Base-by-base conservation (phyloP, 2,888 invertebrate species). In the Leucophora obtusa region DNA sequence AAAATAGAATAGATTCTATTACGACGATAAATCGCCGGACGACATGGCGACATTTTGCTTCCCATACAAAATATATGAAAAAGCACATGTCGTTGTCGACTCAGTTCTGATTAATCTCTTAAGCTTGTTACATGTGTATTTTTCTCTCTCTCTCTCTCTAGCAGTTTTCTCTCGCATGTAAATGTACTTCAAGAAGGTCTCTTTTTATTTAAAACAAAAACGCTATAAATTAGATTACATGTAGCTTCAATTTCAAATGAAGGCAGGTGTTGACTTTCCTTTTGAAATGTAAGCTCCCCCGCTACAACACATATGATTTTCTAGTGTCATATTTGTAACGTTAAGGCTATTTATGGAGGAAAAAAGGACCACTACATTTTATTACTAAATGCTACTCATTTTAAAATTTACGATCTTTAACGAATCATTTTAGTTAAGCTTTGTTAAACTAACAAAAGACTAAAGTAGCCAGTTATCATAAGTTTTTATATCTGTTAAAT, bases 351-450 rank as follows among this genome's bases (percentile, higher is more conserved):
- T 47, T n/a, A 14, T 3, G 14, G 2, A 2, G n/a, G n/a, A 14
- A 38, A 38, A 47, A 47, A 47, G 43, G 43, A 47, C 43, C 4
- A 47, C 43, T n/a, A 47, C 43, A 47, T 47, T 47, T 47, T 47
- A 47, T 53, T 47, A 68, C 43, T 28, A 43, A 66, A 60, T 43
- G 53, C 60, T 14, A 56, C n/a, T 56, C 10, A 60, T n/a, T 84
- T 84, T 84, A 83, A 84, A 84, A 88, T 87, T 87, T 88, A 88
- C 87, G 87, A 85, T 85, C 86, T 88, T 82, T 85, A 86, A 85
- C 88, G 87, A 88, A 88, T 88, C 86, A 84, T 83, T 84, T 88
- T 88, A 84, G 87, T 83, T 77, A 87, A 86, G 88, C 87, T 87
- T 86, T 86, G 86, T 87, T 87, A 86, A 86, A 83, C 79, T 71